Base-by-base conservation (phyloP, 2,113 vertebrate genomes). In the Micromys minutus region DNA sequence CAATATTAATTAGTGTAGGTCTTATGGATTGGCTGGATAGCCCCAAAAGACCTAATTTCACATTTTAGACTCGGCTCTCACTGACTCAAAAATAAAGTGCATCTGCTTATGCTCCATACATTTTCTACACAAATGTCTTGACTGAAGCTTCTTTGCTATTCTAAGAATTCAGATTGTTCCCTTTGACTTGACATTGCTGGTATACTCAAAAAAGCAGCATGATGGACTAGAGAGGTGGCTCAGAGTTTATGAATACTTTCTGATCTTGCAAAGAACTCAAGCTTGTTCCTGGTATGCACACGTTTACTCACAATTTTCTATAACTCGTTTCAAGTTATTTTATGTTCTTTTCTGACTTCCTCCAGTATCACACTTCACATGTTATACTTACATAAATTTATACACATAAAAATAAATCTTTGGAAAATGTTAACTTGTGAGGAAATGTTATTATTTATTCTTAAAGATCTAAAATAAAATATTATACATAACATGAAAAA, bases 381-480 rank as follows among this genome's bases (percentile, higher is more conserved):
- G 50, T 8, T 55, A 17, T 16, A 77, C 0, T 16, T 61, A n/a
- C 1, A 61, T 42, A 42, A 26, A 42, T 83, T 29, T 8, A 61
- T 42, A 83, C n/a, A 83, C n/a, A 29, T 29, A 61, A 83, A 59
- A 42, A n/a, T n/a, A 55, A 24, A 83, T 83, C 5, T 83, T 61
- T 61, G n/a, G 34, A 17, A 61, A 83, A 83, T 61, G 45, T 72
- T 76, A 63, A 5, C 52, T 88, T 79, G 71, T 77, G 22, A 92
- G 75, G 5, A 16, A 95, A 45, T 50, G 86, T 83, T 5, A 71
- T 1, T 17, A 83, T 89, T 81, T 91, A 63, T 2, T 7, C 17
- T 71, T 95, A 85, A 71, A 79, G 6, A 61, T 67, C 77, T 22
- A 92, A 93, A 85, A 77, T 57, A 75, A 88, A 88, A 75, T 31